A percentile compares a stretch with the other conserved stretches of the same genome.
These are phyloP conservation scores for Euphydryas editha DNA, from an alignment of 2,888 invertebrate genomes.

Conservation along the genomic window DNA sequence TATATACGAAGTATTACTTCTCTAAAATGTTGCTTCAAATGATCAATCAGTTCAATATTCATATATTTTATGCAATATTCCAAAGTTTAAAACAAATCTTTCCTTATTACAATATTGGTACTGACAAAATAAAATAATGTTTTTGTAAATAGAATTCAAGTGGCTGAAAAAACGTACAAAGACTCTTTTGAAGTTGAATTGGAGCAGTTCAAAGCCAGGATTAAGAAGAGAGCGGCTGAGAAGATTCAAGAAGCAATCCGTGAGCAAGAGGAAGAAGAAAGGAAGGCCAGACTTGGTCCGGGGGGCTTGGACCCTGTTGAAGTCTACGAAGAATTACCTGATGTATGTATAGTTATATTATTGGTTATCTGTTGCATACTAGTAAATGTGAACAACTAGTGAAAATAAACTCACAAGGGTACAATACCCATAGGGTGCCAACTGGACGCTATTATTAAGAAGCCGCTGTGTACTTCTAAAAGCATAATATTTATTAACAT, in stretches of 20 bases:
- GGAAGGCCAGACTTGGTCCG: constrained; percentile 93
- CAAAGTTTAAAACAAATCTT: not conserved
- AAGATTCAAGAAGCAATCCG: constrained; percentile 93
- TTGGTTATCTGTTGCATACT: no score
- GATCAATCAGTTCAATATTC: no score
- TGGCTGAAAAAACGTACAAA: constrained; percentile 96
- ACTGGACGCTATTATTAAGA: no score
- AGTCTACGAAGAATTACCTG: constrained; percentile 96
- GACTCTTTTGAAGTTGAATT: constrained; percentile 97
- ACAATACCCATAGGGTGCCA: no score
- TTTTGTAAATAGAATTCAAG: constrained; percentile 88
- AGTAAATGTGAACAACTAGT: no score
- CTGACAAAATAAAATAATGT: not conserved
- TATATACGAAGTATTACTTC: no score
- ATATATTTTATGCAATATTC: no score
- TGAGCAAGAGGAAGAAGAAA: constrained; percentile 94
- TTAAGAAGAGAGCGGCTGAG: constrained; percentile 92
- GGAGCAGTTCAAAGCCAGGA: constrained; percentile 93
- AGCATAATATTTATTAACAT: no score
- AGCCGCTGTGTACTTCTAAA: no score
- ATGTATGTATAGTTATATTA: constrained; percentile 79
- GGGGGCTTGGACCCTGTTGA: constrained; percentile 99
- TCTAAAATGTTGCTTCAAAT: no score
- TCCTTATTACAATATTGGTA: not conserved
- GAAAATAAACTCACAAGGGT: no score